Evolutionary conservation across 2,888 invertebrate species (phyloP).

Genomic region (Smittia sp.): DNA sequence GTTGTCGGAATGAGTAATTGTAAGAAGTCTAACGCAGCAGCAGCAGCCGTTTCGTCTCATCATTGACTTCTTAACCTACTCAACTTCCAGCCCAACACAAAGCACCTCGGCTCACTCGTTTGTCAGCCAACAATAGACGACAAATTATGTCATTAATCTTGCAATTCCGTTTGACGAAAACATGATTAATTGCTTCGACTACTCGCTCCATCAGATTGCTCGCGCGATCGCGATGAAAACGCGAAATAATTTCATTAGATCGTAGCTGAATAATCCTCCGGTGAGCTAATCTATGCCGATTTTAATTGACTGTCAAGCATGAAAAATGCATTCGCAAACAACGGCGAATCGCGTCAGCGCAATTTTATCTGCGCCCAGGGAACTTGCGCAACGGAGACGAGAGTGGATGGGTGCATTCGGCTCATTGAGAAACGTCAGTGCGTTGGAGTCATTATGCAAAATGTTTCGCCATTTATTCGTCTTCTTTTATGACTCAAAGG

Average conservation of each 20-base stretch:
- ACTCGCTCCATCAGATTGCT: not conserved
- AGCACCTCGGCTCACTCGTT: not conserved
- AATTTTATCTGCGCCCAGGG: too few relatives aligned
- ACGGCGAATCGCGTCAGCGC: too few relatives aligned
- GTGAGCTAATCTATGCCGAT: not conserved
- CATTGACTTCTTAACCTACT: conserved; percentile 23
- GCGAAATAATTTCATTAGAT: not conserved
- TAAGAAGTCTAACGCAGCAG: not conserved
- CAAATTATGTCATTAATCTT: conserved; percentile 10
- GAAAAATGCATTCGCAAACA: conserved; percentile 8
- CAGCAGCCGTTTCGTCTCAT: conserved; percentile 10
- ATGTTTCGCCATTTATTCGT: conserved; percentile 10
- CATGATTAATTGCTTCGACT: conserved; percentile 7
- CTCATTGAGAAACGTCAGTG: not conserved
- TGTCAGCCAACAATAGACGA: not conserved
- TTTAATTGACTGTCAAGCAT: conserved; percentile 6
- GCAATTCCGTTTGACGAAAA: not conserved
- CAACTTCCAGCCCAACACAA: conserved; percentile 1
- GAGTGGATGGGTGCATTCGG: not conserved
- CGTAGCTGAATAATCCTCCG: not conserved
- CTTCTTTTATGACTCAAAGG: not conserved
- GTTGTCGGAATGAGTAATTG: too few relatives aligned
- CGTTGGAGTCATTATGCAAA: conserved; percentile 23
- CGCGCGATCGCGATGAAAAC: not conserved
- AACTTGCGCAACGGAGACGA: too few relatives aligned